phyloP scores from a whole-genome alignment of 2,888 invertebrate genomes.

The Hyposoter dolosus region DNA sequence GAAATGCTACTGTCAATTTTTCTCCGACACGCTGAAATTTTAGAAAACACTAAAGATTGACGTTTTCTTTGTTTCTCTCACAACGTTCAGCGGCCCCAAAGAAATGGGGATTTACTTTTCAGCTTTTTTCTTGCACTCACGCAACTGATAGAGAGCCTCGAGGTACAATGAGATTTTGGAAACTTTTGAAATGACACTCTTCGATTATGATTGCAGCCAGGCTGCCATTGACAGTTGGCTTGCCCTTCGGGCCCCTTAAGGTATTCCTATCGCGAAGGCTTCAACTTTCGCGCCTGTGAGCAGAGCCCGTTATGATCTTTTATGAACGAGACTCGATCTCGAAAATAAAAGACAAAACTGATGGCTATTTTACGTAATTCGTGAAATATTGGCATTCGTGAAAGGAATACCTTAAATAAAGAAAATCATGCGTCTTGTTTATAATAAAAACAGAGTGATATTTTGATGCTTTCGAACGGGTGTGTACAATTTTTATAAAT shows the following conservation, averaged over 20 bases:
- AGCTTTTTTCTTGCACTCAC: not conserved
- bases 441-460: slow-evolving; percentile 56
- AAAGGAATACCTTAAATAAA: not conserved
- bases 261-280: too few species aligned
- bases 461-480: slow-evolving; percentile 46
- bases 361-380: too few species aligned
- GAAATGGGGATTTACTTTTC: not conserved
- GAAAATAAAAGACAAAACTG: too few species aligned
- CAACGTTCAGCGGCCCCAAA: not conserved
- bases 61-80: not conserved
- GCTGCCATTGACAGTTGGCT: slow-evolving; percentile 8
- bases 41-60: not conserved
- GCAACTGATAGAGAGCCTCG: not conserved
- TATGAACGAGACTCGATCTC: too few species aligned
- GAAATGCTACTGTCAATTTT: not conserved
- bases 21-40: too few species aligned
- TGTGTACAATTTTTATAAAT: slow-evolving; percentile 60
- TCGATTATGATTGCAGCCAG: slow-evolving; percentile 1
- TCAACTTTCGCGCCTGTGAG: too few species aligned
- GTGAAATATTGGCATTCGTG: too few species aligned
- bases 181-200: slow-evolving; percentile 11
- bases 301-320: too few species aligned
- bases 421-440: slow-evolving; percentile 51
- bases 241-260: not conserved
- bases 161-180: not conserved